Percentiles rank a stretch among this genome's conserved stretches.
Evolutionary conservation across 2,888 invertebrate species (phyloP).

Genomic region (Scaptomyza parva): DNA sequence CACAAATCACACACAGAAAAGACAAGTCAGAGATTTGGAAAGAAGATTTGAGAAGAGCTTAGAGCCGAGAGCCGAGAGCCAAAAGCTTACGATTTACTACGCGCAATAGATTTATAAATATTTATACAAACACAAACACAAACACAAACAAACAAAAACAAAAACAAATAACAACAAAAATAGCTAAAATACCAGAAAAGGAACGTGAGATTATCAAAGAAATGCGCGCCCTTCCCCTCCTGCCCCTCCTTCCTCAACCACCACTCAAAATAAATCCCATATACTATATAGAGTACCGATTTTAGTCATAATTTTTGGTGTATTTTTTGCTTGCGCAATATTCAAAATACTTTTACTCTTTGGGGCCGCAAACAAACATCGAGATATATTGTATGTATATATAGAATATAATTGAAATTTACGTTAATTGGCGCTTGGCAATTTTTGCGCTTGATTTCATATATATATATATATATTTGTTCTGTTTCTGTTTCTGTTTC

Average conservation of each 20-base stretch:
- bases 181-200: background rate
- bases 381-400: background rate
- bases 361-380: conserved; percentile 4
- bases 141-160: background rate
- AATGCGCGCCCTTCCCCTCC: conserved; percentile 1
- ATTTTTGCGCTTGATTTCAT: conserved; percentile 59
- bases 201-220: conserved; percentile 24
- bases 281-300: conserved; percentile 11
- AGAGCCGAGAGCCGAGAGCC: background rate
- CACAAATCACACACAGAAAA: conserved; percentile 41
- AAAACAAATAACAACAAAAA: background rate
- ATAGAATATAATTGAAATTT: conserved; percentile 37
- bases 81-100: conserved; percentile 56
- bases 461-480: too few relatives aligned
- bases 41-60: background rate
- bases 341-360: conserved; percentile 32
- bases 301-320: conserved; percentile 24
- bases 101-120: conserved; percentile 50
- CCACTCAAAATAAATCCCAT: background rate
- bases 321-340: conserved; percentile 36
- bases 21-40: conserved; percentile 15
- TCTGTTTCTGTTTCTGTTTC: too few relatives aligned
- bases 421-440: conserved; percentile 60
- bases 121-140: conserved; percentile 13
- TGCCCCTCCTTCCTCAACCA: background rate